phyloP scores from a whole-genome alignment of 1,140 invertebrate species.

The Ectropis grisescens region DNA sequence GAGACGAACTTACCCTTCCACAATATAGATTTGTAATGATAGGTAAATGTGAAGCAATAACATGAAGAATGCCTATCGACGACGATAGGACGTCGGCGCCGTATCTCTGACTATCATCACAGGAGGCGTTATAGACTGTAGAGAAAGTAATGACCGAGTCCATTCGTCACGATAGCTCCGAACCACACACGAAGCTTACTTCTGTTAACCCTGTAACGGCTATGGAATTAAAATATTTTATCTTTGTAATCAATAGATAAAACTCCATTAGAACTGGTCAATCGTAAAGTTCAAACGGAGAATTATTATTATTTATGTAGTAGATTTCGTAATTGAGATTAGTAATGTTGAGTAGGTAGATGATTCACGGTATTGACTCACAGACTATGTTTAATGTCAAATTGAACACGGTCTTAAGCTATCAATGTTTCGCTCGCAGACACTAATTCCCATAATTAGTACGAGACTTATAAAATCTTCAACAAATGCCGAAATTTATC shows the following conservation, averaged over 20 bases:
- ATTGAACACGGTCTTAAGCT: too few species aligned
- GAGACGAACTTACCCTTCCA: conserved; percentile 6
- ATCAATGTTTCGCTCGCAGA: too few species aligned
- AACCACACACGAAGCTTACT: conserved; percentile 42
- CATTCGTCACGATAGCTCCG: conserved; percentile 32
- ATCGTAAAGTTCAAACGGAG: too few species aligned
- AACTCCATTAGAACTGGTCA: conserved; percentile 10
- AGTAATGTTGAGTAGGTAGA: too few species aligned
- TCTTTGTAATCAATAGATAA: conserved; percentile 2
- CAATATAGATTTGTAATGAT: conserved; percentile 12
- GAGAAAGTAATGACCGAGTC: conserved; percentile 41
- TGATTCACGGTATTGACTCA: too few species aligned
- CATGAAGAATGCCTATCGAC: conserved; percentile 16
- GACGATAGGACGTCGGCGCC: not conserved
- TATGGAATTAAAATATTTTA: conserved; percentile 11
- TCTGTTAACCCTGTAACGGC: conserved; percentile 3
- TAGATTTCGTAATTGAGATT: too few species aligned
- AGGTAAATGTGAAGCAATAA: conserved; percentile 13
- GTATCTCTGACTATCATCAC: conserved; percentile 35
- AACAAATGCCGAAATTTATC: too few species aligned
- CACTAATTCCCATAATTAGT: too few species aligned
- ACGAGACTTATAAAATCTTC: too few species aligned
- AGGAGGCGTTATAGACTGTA: conserved; percentile 34
- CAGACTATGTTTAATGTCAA: too few species aligned
- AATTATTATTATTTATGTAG: too few species aligned